phyloP scores from a whole-genome alignment of 1,140 invertebrate genomes.

The Lineus longissimus region DNA sequence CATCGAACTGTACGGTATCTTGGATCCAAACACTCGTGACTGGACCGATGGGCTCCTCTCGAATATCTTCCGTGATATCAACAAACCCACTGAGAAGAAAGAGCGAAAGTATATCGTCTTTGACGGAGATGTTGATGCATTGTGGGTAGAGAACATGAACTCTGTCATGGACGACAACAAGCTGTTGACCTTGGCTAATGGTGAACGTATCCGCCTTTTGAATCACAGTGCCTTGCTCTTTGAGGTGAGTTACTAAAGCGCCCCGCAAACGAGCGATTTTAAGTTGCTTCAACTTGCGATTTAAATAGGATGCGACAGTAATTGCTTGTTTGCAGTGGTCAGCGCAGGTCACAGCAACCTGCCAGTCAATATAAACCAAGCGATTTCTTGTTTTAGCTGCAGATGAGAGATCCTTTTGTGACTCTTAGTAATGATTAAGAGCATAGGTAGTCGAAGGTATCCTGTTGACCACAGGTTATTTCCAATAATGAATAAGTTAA shows the following conservation, averaged over 20 bases:
- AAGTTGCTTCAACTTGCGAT: background rate
- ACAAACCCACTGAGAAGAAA: conserved; percentile 65
- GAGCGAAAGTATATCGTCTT: conserved; percentile 80
- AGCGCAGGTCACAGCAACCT: no score
- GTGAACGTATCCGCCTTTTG: conserved; percentile 78
- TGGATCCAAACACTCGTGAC: conserved; percentile 78
- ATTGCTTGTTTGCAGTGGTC: no score
- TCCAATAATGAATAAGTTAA: no score
- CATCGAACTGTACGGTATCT: conserved; percentile 82
- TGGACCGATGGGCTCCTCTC: conserved; percentile 90
- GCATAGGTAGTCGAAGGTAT: no score
- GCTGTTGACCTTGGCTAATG: conserved; percentile 81
- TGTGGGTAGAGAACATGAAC: conserved; percentile 96
- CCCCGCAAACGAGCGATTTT: no score
- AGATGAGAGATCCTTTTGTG: no score
- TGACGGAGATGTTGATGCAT: conserved; percentile 87
- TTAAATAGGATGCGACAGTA: no score
- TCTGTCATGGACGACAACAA: conserved; percentile 94
- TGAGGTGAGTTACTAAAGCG: conserved; percentile 64
- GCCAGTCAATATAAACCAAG: no score
- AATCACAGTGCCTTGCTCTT: conserved; percentile 81
- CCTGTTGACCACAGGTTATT: no score
- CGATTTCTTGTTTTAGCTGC: no score
- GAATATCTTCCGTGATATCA: conserved; percentile 85
- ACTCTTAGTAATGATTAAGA: no score